Percentiles rank a stretch among this genome's conserved stretches.
Conservation (phyloP, 2,888 invertebrate genomes). For the Pheosia gnoma region DNA sequence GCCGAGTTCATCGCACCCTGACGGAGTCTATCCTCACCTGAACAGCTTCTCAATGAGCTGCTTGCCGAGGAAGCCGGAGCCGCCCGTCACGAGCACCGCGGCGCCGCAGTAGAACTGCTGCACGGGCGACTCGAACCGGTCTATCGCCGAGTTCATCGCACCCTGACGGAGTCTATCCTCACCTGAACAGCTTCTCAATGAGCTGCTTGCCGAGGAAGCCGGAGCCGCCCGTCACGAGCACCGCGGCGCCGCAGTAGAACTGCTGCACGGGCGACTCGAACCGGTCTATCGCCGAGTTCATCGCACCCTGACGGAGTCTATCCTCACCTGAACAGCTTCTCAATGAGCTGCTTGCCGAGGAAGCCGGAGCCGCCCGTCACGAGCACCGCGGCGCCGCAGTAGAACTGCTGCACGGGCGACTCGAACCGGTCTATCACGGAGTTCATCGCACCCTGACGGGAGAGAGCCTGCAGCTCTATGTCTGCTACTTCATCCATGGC, state of each 20-base stretch:
- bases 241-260: not conserved
- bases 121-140: not conserved
- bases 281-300: slow-evolving; percentile 1
- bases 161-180: not conserved
- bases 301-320: not conserved
- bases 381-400: not conserved
- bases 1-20: not conserved
- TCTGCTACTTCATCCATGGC: slow-evolving; percentile 5
- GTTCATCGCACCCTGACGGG: not conserved
- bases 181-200: slow-evolving; percentile 5
- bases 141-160: too few relatives aligned
- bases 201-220: slow-evolving; percentile 6
- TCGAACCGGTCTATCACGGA: not conserved
- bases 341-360: slow-evolving; percentile 4
- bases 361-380: slow-evolving; percentile 5
- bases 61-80: slow-evolving; percentile 6
- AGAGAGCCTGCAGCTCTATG: not conserved
- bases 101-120: slow-evolving; percentile 2
- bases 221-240: slow-evolving; percentile 3
- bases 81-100: not conserved
- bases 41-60: slow-evolving; percentile 4
- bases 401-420: slow-evolving; percentile 2
- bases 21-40: slow-evolving; percentile 1
- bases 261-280: not conserved
- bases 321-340: slow-evolving; percentile 6